Base-by-base conservation (phyloP, 2,888 invertebrate species). In the Drosophila anomelani region DNA sequence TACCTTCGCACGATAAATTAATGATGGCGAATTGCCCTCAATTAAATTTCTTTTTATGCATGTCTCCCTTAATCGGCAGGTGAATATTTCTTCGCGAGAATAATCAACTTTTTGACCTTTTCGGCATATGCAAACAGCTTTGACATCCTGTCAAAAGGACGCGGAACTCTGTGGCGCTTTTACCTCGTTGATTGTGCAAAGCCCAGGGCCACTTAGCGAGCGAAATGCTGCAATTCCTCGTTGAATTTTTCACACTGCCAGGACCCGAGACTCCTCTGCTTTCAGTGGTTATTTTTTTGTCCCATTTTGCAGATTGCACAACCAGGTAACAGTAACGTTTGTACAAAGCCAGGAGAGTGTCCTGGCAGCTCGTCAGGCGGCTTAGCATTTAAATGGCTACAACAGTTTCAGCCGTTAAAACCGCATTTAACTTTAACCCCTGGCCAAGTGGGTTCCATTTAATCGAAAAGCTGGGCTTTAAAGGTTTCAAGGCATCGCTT, bases 141-240 rank as follows among this genome's bases (percentile, higher is more conserved):
- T 71, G 56, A 58, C 57, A 71, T 49, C 41, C 23, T 26, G 29
- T 38, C 43, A 49, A 69, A 67, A 55, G 36, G 29, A 29, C 12
- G 36, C 5, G 51, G 43, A 34, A 20, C 20, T 10, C 47, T 12
- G 47, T 17, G 57, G 20, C 43, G 44, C 49, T 57, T 57, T 20
- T n/a, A 39, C 63, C 43, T 38, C 61, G 71, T 44, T 85, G 67
- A 58, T 74, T 72, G 83, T 63, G 68, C 46, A 76, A 88, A 74
- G 80, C 73, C 68, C 70, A 23, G 29, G 44, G 75, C 78, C 64
- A 68, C 51, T 70, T 81, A 70, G 55, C 47, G 56, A 56, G 47
- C 8, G 47, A 69, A 85, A 67, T 51, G 71, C 51, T 70, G 80
- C 84, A 80, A 47, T 74, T 53, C 12, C 57, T 20, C 51, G 46